Percentiles rank a stretch among this genome's conserved stretches.
Conservation (phyloP, 2,797 vertebrate genomes). For the Leptatherina wallacei region DNA sequence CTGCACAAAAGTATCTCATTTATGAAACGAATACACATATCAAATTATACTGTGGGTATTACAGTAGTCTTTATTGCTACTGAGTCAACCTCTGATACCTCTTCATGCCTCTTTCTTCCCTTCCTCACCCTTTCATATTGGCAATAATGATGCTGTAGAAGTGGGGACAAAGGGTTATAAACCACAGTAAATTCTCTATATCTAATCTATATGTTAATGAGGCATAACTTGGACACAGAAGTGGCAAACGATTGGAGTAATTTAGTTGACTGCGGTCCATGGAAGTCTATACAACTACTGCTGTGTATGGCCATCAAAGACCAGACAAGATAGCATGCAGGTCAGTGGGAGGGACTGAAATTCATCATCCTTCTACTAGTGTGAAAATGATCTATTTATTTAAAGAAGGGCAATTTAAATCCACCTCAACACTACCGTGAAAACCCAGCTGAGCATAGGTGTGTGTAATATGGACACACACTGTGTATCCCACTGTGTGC, state of each 20-base stretch:
- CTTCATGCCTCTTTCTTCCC: constrained; percentile 5
- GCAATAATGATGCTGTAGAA: constrained; percentile 41
- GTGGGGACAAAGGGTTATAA: constrained; percentile 36
- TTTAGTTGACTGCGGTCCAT: constrained; percentile 18
- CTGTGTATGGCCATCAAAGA: constrained; percentile 15
- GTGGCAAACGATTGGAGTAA: constrained; percentile 23
- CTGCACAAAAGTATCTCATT: background rate
- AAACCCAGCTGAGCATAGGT: constrained; percentile 17
- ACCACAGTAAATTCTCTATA: constrained; percentile 24
- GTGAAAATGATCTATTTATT: constrained; percentile 34
- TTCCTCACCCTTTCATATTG: constrained; percentile 20
- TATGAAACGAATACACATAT: constrained; percentile 8
- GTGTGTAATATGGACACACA: constrained; percentile 31
- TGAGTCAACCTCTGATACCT: constrained; percentile 28
- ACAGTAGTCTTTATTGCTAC: constrained; percentile 13
- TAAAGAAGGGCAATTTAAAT: constrained; percentile 1
- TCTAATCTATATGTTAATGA: constrained; percentile 75
- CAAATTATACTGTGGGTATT: constrained; percentile 9
- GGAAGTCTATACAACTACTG: constrained; percentile 14
- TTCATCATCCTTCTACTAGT: constrained; percentile 15
- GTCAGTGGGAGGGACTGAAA: constrained; percentile 31
- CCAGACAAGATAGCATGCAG: constrained; percentile 18
- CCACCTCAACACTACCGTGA: constrained; percentile 5
- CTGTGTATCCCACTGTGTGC: constrained; percentile 35
- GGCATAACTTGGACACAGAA: constrained; percentile 33